These are phyloP conservation scores for Schizothorax lantsangensis DNA, from an alignment of 2,797 vertebrate species.

Conservation along the genomic window DNA sequence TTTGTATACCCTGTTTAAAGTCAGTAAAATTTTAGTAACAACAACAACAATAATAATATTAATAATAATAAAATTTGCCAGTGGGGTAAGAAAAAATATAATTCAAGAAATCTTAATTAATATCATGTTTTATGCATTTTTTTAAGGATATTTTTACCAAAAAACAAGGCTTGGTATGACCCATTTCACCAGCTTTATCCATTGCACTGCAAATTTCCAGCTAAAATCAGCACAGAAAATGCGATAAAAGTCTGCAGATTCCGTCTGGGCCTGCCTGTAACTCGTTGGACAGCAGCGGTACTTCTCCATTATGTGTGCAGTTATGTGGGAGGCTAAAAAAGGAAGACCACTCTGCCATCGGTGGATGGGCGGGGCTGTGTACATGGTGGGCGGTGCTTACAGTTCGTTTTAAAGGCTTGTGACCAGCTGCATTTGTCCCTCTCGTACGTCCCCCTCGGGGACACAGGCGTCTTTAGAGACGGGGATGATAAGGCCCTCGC, in stretches of 20 bases:
- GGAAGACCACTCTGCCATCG: slow-evolving; percentile 42
- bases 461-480: slow-evolving; percentile 93
- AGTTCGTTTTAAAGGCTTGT: slow-evolving; percentile 94
- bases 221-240: not conserved
- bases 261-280: slow-evolving; percentile 47
- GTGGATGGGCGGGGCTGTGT: slow-evolving; percentile 49
- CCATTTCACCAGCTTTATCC: not conserved
- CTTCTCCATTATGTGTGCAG: slow-evolving; percentile 63
- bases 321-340: slow-evolving; percentile 42
- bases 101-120: not conserved
- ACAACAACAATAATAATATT: not conserved
- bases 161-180: slow-evolving; percentile 18
- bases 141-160: not conserved
- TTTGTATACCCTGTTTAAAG: not conserved
- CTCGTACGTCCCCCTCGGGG: slow-evolving; percentile 94
- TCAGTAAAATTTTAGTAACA: not conserved
- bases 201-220: not conserved
- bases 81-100: not conserved
- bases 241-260: slow-evolving; percentile 16
- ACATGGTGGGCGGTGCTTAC: slow-evolving; percentile 58
- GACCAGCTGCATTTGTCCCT: slow-evolving; percentile 99
- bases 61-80: too few species aligned
- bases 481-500: slow-evolving; percentile 96
- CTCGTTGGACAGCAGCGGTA: slow-evolving; percentile 81
- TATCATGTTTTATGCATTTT: not conserved